phyloP scores from a whole-genome alignment of 2,888 invertebrate genomes.

The Sipha maydis region DNA sequence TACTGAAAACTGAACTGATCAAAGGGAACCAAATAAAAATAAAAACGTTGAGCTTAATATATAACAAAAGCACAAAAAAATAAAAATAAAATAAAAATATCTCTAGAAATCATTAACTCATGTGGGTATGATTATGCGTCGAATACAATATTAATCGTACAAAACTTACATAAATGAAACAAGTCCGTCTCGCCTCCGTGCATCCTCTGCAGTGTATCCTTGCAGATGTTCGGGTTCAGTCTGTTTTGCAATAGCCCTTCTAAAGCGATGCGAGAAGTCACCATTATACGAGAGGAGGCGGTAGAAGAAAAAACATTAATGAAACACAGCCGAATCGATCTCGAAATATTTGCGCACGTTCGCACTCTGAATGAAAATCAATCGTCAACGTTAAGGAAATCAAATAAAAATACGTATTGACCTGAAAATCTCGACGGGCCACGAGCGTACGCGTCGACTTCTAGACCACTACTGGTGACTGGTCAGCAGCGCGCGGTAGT shows the following conservation, averaged over 20 bases:
- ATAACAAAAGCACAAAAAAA: too few relatives aligned
- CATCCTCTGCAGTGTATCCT: conserved; percentile 34
- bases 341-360: neutral
- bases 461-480: conserved; percentile 43
- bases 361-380: neutral
- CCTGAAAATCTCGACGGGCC: neutral
- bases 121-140: neutral
- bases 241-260: conserved; percentile 51
- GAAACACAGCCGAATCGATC: neutral
- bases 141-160: neutral
- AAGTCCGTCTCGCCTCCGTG: conserved; percentile 17
- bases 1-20: neutral
- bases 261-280: conserved; percentile 41
- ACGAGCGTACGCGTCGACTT: conserved; percentile 32
- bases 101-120: neutral
- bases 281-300: neutral
- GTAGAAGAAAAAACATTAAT: neutral
- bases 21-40: neutral
- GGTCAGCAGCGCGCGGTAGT: conserved; percentile 43
- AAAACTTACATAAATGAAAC: conserved; percentile 47
- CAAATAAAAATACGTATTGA: neutral
- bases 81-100: too few relatives aligned
- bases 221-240: conserved; percentile 21
- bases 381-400: neutral
- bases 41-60: too few relatives aligned